Conservation (phyloP, 2,113 vertebrate species). For the Romanogobio albipinnatus region DNA sequence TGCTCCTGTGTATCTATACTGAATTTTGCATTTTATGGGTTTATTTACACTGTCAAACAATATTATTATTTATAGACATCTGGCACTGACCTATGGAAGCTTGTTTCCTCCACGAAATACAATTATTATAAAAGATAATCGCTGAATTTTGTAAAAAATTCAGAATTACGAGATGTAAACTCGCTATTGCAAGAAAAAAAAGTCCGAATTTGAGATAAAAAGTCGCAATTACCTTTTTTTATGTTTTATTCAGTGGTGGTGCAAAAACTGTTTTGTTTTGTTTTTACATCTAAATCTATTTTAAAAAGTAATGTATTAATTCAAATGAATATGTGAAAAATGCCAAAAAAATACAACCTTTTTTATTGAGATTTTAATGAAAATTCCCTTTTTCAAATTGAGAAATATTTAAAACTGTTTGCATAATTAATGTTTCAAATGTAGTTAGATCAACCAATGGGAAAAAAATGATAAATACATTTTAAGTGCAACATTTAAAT, state of each 20-base stretch:
- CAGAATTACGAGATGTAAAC: no score
- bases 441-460: neutral
- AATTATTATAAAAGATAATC: no score
- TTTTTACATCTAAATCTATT: neutral
- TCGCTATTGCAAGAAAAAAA: no score
- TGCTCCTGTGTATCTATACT: neutral
- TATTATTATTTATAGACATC: neutral
- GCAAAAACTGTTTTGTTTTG: neutral
- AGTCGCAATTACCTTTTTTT: no score
- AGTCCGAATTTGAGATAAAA: no score
- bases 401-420: neutral
- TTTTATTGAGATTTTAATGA: neutral
- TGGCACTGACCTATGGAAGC: neutral
- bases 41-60: neutral
- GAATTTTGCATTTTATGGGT: neutral
- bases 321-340: neutral
- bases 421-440: neutral
- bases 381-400: neutral
- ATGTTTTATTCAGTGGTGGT: neutral
- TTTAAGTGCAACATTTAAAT: neutral
- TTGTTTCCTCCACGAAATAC: no score
- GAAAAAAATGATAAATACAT: neutral
- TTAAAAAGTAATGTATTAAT: no score
- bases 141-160: no score
- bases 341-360: neutral